Evolutionary conservation across 2,888 invertebrate species (phyloP), one percentile per base, ranked within the genome.

Genomic region (Heliconius hortense): DNA sequence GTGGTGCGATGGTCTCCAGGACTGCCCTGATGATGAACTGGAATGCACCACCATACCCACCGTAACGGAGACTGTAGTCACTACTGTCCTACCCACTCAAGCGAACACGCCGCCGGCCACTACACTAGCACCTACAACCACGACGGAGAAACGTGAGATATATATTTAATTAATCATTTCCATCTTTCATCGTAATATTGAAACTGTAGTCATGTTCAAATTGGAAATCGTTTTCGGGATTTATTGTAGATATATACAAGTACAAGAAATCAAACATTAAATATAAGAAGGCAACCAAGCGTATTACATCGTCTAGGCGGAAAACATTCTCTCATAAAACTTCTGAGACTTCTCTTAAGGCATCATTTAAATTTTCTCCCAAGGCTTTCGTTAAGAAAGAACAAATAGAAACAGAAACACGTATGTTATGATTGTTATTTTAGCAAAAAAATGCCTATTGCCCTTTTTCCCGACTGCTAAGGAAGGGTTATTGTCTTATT

Each of bases 21-120:
- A 98, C 87, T 98, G 98, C 82, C 96, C 96, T 0, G 97, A 98
- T 84, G 98, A 98, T 86, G 98, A 98, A 89, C 87, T 90, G 4
- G 90, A 95, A 76, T 98, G 98, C 82, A 84, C 86, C 53, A 87
- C 90, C 28, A 84, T 87, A 0, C 81, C 88, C 1, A 80, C 82
- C 1, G 84, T 87, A 3, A 82, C 82, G 1, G 82, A 82, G 35
- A 80, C 84, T 1, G 76, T 84, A 10, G 80, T 86, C 24, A 82
- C 84, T n/a, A 84, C 83, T 0, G 78, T 82, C 2, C 85, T 87
- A 26, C 83, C 87, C 0, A 79, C 84, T 0, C 83, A 85, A 0
- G 84, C 85, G 0, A 85, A 84, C 4, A 85, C 89, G 0, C 87
- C 74, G 35, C 71, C 76, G 11, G 78, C 81, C 7, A 77, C 82